These are phyloP conservation scores for Pteropus alecto DNA, from an alignment of 2,113 vertebrate species.

Conservation along the genomic window DNA sequence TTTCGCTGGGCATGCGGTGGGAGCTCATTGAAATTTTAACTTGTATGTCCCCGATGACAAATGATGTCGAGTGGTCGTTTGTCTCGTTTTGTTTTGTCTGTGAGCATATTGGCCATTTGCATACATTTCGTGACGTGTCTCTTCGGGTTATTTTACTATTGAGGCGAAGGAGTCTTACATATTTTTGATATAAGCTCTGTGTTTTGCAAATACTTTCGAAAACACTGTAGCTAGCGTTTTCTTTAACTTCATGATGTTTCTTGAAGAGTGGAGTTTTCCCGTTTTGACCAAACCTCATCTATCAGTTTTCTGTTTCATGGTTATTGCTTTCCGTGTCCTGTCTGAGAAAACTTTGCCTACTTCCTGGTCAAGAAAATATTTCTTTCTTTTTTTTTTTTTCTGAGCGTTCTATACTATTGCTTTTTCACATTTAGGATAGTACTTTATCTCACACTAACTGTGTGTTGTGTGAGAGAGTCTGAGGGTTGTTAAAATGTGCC, in stretches of 20 bases:
- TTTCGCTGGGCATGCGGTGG: background rate
- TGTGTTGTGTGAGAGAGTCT: background rate
- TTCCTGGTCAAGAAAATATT: background rate
- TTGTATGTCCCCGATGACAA: background rate
- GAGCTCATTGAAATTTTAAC: background rate
- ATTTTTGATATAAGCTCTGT: background rate
- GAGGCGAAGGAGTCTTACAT: background rate
- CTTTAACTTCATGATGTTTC: background rate
- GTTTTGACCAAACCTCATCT: background rate
- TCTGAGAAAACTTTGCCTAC: background rate
- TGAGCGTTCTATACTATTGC: background rate
- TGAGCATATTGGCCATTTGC: background rate
- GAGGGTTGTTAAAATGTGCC: too few relatives aligned
- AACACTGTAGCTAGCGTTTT: background rate
- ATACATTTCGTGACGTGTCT: background rate
- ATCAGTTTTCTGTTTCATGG: background rate
- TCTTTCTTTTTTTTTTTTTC: background rate
- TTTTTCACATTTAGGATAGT: background rate
- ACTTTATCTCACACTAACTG: background rate
- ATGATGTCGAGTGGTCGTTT: too few relatives aligned
- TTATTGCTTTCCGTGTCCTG: background rate
- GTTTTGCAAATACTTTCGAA: background rate
- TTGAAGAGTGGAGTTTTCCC: background rate
- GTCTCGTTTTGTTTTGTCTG: background rate
- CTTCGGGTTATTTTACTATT: background rate